A percentile compares a stretch with the other conserved stretches of the same genome.
Evolutionary conservation across 2,113 vertebrate genomes (phyloP).

Genomic region (Mionectes macconnelli): DNA sequence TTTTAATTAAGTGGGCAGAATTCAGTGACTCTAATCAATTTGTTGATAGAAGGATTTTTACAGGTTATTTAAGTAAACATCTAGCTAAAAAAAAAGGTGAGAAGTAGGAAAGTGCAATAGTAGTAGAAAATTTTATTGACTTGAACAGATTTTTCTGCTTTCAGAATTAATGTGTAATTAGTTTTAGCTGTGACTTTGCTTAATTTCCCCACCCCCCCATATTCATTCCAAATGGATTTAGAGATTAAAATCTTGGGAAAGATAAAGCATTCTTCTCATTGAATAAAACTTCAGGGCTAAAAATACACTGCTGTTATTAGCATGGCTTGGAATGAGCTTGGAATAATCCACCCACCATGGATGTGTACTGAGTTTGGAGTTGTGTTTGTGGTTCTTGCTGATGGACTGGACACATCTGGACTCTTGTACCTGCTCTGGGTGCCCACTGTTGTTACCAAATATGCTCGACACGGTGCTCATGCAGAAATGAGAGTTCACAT

Average conservation of each 20-base stretch:
- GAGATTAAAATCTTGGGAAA: background rate
- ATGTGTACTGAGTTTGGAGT: background rate
- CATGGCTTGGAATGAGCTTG: background rate
- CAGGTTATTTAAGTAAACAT: background rate
- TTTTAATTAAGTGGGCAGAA: background rate
- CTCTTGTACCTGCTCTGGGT: background rate
- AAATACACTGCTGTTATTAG: background rate
- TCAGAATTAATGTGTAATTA: background rate
- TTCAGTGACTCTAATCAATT: background rate
- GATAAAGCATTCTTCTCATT: background rate
- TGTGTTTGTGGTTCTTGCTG: background rate
- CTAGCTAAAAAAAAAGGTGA: background rate
- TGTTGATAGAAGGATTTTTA: background rate
- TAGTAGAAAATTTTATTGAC: background rate
- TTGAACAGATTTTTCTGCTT: background rate
- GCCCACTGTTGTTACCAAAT: background rate
- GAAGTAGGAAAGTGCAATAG: background rate
- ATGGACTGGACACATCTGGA: background rate
- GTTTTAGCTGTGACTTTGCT: background rate
- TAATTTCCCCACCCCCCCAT: background rate
- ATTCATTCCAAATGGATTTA: background rate
- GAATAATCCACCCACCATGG: fast-evolving
- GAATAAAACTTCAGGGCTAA: background rate
- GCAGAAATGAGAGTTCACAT: background rate
- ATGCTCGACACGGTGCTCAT: background rate